Percentiles rank a stretch among this genome's conserved stretches.
Evolutionary conservation across 2,797 vertebrate species (phyloP).

Genomic region (Hephaestus fuliginosus): DNA sequence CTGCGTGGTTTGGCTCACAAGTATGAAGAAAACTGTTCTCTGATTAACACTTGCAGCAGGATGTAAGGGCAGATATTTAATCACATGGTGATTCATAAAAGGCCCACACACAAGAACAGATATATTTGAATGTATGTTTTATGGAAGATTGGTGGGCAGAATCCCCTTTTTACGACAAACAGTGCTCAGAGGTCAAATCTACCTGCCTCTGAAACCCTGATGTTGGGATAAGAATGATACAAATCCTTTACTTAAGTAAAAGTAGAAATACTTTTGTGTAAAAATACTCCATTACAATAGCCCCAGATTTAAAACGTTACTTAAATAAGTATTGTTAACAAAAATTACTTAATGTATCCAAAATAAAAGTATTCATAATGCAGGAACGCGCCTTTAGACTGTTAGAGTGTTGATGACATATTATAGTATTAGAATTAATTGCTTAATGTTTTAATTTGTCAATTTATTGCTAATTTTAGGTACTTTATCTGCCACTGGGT

Average conservation of each 20-base stretch:
- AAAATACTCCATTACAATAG: background rate
- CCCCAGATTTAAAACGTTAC: background rate
- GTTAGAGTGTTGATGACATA: background rate
- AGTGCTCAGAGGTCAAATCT: constrained; percentile 32
- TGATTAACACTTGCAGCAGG: constrained; percentile 44
- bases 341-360: background rate
- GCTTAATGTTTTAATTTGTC: background rate
- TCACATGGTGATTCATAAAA: constrained; percentile 39
- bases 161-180: constrained; percentile 16
- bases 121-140: background rate
- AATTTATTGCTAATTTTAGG: background rate
- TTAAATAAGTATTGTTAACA: background rate
- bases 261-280: background rate
- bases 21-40: constrained; percentile 49
- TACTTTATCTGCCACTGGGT: background rate
- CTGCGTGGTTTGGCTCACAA: constrained; percentile 66
- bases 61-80: constrained; percentile 49
- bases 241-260: background rate
- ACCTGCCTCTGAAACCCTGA: background rate
- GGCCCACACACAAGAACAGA: constrained; percentile 9
- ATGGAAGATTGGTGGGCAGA: constrained; percentile 1
- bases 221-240: background rate
- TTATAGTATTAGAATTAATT: background rate
- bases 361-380: background rate
- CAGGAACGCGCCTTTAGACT: background rate